phyloP scores from a whole-genome alignment of 2,888 invertebrate genomes.

The Trissonchulus sp. region DNA sequence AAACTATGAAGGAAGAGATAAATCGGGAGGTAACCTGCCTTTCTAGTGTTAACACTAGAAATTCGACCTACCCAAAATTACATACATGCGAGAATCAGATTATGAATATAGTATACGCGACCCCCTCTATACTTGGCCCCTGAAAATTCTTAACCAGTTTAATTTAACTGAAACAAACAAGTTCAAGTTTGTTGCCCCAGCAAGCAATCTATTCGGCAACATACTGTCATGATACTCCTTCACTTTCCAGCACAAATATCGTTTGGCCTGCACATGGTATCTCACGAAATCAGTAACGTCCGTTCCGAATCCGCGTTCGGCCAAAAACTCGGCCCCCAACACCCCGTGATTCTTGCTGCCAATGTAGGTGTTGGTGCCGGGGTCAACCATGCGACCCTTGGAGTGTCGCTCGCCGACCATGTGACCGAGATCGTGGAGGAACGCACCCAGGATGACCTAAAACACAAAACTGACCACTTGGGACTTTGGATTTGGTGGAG shows the following conservation, averaged over 20 bases:
- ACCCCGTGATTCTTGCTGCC: conserved; percentile 26
- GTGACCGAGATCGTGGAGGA: conserved; percentile 33
- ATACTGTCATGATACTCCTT: conserved; percentile 41
- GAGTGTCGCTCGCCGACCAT: conserved; percentile 12
- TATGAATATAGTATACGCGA: too few relatives aligned
- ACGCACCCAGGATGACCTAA: conserved; percentile 28
- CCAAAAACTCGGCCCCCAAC: conserved; percentile 28
- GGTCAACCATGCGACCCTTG: neutral
- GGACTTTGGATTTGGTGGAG: too few relatives aligned
- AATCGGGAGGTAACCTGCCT: too few relatives aligned
- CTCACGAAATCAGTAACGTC: conserved; percentile 27
- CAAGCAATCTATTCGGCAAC: too few relatives aligned
- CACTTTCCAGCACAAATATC: conserved; percentile 43
- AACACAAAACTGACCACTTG: neutral
- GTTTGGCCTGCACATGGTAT: conserved; percentile 36
- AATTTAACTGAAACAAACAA: too few relatives aligned
- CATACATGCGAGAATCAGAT: too few relatives aligned
- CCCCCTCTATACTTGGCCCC: too few relatives aligned
- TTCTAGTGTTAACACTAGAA: too few relatives aligned
- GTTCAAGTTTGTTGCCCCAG: too few relatives aligned
- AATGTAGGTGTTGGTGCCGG: neutral
- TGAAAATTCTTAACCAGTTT: too few relatives aligned
- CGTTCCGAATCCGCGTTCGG: neutral
- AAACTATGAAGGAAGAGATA: too few relatives aligned
- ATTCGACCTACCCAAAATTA: too few relatives aligned